These are phyloP conservation scores for Merodon equestris DNA, from an alignment of 2,888 invertebrate species.

Conservation along the genomic window DNA sequence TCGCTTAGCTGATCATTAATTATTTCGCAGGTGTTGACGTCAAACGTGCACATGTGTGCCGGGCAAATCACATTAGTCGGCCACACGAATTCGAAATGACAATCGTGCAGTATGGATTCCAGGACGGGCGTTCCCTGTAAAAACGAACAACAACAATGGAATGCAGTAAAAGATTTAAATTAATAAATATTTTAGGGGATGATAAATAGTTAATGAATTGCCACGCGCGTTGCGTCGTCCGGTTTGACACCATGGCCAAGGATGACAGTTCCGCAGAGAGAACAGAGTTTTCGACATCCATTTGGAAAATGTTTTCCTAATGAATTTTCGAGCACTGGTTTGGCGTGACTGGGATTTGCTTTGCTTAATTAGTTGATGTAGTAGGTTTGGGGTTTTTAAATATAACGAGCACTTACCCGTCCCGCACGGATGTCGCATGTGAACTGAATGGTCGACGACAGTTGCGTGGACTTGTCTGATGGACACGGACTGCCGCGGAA, in stretches of 20 bases:
- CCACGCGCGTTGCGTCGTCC: neutral
- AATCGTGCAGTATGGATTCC: constrained; percentile 74
- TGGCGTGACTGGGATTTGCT: constrained; percentile 15
- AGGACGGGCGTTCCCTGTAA: constrained; percentile 76
- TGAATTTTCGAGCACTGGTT: constrained; percentile 21
- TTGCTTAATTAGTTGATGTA: constrained; percentile 1
- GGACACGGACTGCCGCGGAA: constrained; percentile 75
- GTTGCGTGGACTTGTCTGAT: constrained; percentile 71
- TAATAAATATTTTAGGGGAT: constrained; percentile 56
- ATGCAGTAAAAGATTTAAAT: constrained; percentile 11
- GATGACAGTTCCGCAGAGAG: too few species aligned
- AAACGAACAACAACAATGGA: constrained; percentile 3
- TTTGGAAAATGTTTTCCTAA: constrained; percentile 33
- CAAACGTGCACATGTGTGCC: constrained; percentile 75
- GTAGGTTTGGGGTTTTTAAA: neutral
- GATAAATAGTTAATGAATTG: constrained; percentile 44
- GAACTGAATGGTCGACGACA: constrained; percentile 76
- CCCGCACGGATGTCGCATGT: constrained; percentile 76
- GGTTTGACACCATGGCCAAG: constrained; percentile 5
- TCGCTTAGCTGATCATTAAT: constrained; percentile 75
- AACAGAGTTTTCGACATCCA: constrained; percentile 28
- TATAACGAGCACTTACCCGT: constrained; percentile 73
- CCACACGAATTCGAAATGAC: constrained; percentile 77
- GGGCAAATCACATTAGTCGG: constrained; percentile 78
- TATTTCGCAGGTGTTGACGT: constrained; percentile 75